Percentiles rank a stretch among this genome's conserved stretches.
phyloP scores from a whole-genome alignment of 1,140 invertebrate genomes.

The Orius laevigatus region DNA sequence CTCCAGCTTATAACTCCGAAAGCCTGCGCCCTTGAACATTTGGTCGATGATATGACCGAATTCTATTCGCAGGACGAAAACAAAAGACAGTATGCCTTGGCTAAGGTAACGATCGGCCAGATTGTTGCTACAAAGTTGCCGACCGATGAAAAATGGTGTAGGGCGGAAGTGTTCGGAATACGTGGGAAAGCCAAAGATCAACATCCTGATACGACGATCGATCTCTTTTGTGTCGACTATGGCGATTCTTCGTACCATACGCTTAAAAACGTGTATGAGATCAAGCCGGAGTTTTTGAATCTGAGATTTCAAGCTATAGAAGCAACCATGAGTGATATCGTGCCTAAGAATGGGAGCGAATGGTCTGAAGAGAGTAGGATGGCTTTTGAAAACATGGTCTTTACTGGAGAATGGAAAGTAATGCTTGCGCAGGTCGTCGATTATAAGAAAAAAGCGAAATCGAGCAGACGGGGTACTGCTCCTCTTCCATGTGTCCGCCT shows the following conservation, averaged over 20 bases:
- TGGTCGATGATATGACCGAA: slow-evolving; percentile 59
- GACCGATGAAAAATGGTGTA: slow-evolving; percentile 59
- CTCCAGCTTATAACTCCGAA: slow-evolving; percentile 47
- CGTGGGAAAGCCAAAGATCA: slow-evolving; percentile 31
- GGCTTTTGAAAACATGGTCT: slow-evolving; percentile 49
- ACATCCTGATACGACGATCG: slow-evolving; percentile 35
- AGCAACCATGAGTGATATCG: slow-evolving; percentile 54
- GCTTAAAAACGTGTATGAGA: slow-evolving; percentile 41
- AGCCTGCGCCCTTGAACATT: slow-evolving; percentile 48
- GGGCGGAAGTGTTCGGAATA: slow-evolving; percentile 30
- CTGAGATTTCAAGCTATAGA: slow-evolving; percentile 63
- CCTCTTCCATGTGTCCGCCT: slow-evolving; percentile 24
- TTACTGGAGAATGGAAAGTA: slow-evolving; percentile 46
- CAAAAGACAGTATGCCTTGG: slow-evolving; percentile 35
- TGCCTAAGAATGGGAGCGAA: slow-evolving; percentile 29
- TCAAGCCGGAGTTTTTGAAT: slow-evolving; percentile 53
- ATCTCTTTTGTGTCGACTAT: slow-evolving; percentile 65
- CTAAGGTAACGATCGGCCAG: slow-evolving; percentile 37
- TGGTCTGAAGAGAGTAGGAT: slow-evolving; percentile 52
- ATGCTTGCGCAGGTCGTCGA: slow-evolving; percentile 47
- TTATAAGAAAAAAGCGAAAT: slow-evolving; percentile 33
- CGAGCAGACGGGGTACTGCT: slow-evolving; percentile 15
- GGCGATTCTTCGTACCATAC: slow-evolving; percentile 51
- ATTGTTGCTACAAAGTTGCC: slow-evolving; percentile 61
- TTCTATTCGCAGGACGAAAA: slow-evolving; percentile 53